Evolutionary conservation across 2,888 invertebrate genomes (phyloP), one percentile per base, ranked within the genome.

Genomic region (Chrysomela aeneicollis): DNA sequence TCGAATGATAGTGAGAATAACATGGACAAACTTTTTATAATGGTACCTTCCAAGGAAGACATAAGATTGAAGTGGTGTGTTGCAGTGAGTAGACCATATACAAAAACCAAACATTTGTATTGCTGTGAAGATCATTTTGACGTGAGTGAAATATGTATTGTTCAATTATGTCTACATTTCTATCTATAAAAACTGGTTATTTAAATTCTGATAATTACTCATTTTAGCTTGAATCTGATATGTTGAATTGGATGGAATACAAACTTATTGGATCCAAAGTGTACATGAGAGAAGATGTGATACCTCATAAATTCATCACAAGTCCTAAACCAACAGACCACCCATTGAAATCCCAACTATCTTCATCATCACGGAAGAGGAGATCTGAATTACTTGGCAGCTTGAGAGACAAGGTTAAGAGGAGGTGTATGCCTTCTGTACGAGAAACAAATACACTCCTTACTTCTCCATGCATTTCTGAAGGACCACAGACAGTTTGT

Each of bases 191-290:
- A 26, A 26, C 26, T 26, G 6, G 26, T 26, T n/a, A n/a, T n/a
- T n/a, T n/a, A n/a, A 35, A 9, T 42, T 42, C 42, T 15, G 4
- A 15, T 42, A 42, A 15, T 4, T 10, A 2, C 32, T 52, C 32
- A 17, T 52, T 52, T 9, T 32, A 52, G 52, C 52, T 52, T 18
- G 18, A 52, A 32, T 32, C 2, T n/a, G 51, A 51, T n/a, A 51
- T 51, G 52, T 17, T 32, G 32, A 52, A 52, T 1, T 52, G 52
- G 52, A 52, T 52, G 52, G 52, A 52, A 32, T 52, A 52, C 12
- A 52, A 52, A 52, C 30, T 52, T 8, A 52, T 52, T 17, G 52
- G 52, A 52, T 52, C 52, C 32, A 52, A 32, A 17, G 15, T 52
- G 30, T 32, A 51, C 22, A 51, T 51, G 51, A 1, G 51, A 51